Evolutionary conservation across 2,113 vertebrate genomes (phyloP).

Genomic region (Aphelocoma coerulescens): DNA sequence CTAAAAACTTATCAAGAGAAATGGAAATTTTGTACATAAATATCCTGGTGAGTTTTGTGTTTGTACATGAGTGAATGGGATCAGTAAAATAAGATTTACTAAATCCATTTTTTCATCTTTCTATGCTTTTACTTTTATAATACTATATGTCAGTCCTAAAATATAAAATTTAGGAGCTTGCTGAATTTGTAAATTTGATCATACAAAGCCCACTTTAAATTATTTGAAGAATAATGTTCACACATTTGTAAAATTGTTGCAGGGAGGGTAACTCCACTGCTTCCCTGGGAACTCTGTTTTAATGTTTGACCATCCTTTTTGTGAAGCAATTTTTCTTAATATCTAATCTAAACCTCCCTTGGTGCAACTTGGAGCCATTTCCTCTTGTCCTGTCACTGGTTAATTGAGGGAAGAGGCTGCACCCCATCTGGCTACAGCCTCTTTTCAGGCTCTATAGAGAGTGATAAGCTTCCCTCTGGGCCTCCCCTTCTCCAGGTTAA

Average conservation of each 20-base stretch:
- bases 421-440: neutral
- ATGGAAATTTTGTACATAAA: neutral
- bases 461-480: rapidly evolving
- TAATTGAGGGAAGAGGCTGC: neutral
- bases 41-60: neutral
- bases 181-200: neutral
- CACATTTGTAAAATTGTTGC: neutral
- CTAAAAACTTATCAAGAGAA: neutral
- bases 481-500: neutral
- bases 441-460: neutral
- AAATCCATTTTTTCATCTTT: neutral
- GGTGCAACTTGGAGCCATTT: neutral
- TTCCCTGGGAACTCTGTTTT: neutral
- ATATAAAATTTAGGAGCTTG: neutral
- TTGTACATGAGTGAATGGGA: neutral
- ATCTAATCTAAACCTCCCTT: neutral
- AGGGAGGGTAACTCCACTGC: neutral
- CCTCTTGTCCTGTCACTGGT: no score
- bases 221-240: neutral
- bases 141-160: neutral
- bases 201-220: neutral
- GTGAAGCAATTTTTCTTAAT: neutral
- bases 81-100: neutral
- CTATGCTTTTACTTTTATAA: neutral
- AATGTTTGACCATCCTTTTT: neutral